phyloP scores from a whole-genome alignment of 2,888 invertebrate genomes.

The Apodemia duryi region DNA sequence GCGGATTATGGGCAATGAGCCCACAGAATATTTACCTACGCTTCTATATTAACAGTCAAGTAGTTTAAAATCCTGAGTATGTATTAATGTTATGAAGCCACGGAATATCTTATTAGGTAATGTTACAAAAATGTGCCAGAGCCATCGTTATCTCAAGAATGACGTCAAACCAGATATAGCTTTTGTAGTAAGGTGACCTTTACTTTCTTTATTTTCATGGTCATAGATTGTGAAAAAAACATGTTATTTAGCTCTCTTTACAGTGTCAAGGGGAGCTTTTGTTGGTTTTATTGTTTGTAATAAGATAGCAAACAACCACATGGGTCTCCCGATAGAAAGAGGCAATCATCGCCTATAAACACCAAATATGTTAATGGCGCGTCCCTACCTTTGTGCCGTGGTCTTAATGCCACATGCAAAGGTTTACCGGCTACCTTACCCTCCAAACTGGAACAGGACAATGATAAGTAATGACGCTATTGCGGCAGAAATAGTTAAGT shows the following conservation, averaged over 20 bases:
- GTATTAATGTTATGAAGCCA: neutral
- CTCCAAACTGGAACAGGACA: too few relatives aligned
- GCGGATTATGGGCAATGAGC: too few relatives aligned
- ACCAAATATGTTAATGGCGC: too few relatives aligned
- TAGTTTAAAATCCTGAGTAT: neutral
- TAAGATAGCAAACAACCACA: neutral
- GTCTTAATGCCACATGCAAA: too few relatives aligned
- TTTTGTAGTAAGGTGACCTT: constrained; percentile 12
- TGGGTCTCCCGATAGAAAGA: neutral
- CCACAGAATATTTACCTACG: too few relatives aligned
- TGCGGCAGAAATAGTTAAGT: too few relatives aligned
- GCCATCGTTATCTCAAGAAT: constrained; percentile 8
- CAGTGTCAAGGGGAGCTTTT: too few relatives aligned
- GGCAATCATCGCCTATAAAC: too few relatives aligned
- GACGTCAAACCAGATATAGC: constrained; percentile 10
- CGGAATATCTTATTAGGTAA: neutral
- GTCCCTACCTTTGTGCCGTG: too few relatives aligned
- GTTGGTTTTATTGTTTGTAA: too few relatives aligned
- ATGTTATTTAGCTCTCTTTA: neutral
- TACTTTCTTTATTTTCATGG: constrained; percentile 12
- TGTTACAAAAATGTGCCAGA: constrained; percentile 7
- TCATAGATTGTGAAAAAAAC: neutral
- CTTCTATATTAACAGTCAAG: neutral
- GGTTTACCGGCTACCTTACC: too few relatives aligned
- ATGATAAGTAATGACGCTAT: too few relatives aligned